Conservation (phyloP, 2,888 invertebrate genomes). For the Amphipoea lucens region DNA sequence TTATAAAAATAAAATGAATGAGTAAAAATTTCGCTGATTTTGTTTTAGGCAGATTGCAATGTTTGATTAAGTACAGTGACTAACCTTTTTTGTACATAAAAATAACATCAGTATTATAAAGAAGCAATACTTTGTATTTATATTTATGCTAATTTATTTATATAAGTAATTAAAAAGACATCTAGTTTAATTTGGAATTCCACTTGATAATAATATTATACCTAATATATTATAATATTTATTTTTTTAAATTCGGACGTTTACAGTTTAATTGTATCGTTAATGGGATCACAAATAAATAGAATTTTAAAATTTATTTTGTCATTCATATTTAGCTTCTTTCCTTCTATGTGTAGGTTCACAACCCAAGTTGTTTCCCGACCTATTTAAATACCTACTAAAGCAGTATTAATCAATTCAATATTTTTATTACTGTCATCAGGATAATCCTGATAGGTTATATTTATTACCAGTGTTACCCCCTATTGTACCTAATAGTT, state of each 20-base stretch:
- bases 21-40: conserved; percentile 30
- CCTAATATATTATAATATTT: conserved; percentile 1
- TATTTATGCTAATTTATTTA: conserved; percentile 28
- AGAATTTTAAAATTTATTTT: neutral
- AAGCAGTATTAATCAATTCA: conserved; percentile 20
- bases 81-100: conserved; percentile 51
- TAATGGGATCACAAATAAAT: conserved; percentile 6
- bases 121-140: conserved; percentile 49
- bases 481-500: conserved; percentile 54
- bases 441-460: conserved; percentile 25
- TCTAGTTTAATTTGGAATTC: conserved; percentile 8
- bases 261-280: conserved; percentile 8
- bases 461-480: conserved; percentile 46
- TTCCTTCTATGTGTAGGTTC: neutral
- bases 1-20: conserved; percentile 30
- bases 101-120: conserved; percentile 61
- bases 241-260: neutral
- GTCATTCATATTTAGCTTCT: neutral
- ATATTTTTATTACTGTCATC: conserved; percentile 29
- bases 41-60: conserved; percentile 35
- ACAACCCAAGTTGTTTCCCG: neutral
- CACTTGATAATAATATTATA: neutral
- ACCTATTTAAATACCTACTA: neutral
- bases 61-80: conserved; percentile 35
- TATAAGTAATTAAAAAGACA: conserved; percentile 1